Evolutionary conservation across 2,888 invertebrate species (phyloP).

Genomic region (Lasioglossum pauxillum): DNA sequence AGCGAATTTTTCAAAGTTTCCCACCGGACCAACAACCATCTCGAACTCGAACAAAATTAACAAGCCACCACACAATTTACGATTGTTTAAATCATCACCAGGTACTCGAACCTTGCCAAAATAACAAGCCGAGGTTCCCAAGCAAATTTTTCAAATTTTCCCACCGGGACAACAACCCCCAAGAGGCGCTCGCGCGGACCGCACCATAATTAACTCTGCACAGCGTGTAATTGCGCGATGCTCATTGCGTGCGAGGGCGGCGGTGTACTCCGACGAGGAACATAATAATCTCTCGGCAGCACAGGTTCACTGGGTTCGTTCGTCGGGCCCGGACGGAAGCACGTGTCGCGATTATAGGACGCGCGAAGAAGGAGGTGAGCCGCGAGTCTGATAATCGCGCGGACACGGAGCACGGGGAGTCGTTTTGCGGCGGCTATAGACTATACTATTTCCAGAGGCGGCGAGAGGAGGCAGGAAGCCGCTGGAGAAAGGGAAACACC

Average conservation of each 20-base stretch:
- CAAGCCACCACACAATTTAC: too few species aligned
- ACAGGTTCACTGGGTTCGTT: not conserved
- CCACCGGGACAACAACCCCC: not conserved
- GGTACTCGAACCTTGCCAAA: not conserved
- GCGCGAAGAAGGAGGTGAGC: slow-evolving; percentile 26
- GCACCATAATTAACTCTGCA: not conserved
- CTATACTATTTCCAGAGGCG: slow-evolving; percentile 67
- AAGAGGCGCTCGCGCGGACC: not conserved
- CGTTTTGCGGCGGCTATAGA: slow-evolving; percentile 56
- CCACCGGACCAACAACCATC: not conserved
- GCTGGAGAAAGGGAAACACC: slow-evolving; percentile 51
- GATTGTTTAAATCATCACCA: not conserved
- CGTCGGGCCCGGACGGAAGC: not conserved
- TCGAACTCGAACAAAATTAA: too few species aligned
- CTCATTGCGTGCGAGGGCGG: not conserved
- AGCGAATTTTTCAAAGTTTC: not conserved
- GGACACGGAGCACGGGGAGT: slow-evolving; percentile 57
- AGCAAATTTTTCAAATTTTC: not conserved
- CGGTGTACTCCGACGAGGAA: not conserved
- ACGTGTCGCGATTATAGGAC: slow-evolving; percentile 45
- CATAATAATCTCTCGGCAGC: not conserved
- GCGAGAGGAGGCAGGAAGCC: slow-evolving; percentile 42
- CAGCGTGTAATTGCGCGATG: not conserved
- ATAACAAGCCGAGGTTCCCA: not conserved
- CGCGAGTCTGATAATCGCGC: slow-evolving; percentile 56